phyloP scores from a whole-genome alignment of 2,113 vertebrate genomes.

The Thalassoma bifasciatum region DNA sequence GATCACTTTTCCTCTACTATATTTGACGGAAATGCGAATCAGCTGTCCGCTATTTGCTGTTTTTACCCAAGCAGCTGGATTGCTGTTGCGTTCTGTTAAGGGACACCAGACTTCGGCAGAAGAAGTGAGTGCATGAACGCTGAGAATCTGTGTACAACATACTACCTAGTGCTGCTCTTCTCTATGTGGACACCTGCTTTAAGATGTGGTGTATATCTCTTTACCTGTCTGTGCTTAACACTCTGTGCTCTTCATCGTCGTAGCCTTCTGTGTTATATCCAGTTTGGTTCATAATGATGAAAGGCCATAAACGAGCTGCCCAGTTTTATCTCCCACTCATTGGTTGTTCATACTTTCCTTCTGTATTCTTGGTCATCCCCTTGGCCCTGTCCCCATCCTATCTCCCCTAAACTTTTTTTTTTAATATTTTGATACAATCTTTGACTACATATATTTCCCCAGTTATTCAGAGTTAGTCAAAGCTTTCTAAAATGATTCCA shows the following conservation, averaged over 20 bases:
- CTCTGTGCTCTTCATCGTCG: constrained; percentile 91
- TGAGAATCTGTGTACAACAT: constrained; percentile 92
- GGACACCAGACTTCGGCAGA: constrained; percentile 57
- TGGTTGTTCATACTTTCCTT: constrained; percentile 48
- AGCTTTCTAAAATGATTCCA: constrained; percentile 81
- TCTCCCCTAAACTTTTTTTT: constrained; percentile 47
- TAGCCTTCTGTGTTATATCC: constrained; percentile 90
- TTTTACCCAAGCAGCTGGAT: constrained; percentile 44
- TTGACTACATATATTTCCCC: constrained; percentile 82
- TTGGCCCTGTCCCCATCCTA: constrained; percentile 16
- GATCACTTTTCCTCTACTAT: constrained; percentile 45
- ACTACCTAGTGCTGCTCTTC: constrained; percentile 91
- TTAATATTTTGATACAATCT: constrained; percentile 80
- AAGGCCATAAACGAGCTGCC: constrained; percentile 86
- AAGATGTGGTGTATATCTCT: constrained; percentile 91
- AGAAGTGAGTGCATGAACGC: constrained; percentile 79
- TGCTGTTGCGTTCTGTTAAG: constrained; percentile 80
- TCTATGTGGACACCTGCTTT: constrained; percentile 89
- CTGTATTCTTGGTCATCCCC: constrained; percentile 52
- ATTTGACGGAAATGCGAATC: constrained; percentile 40
- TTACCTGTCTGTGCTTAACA: constrained; percentile 90
- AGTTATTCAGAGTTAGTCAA: constrained; percentile 79
- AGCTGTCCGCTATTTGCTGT: constrained; percentile 29
- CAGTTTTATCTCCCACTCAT: constrained; percentile 90
- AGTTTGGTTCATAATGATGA: constrained; percentile 84